Evolutionary conservation across 30 jellyfish, hydroid and myxozoan species (phyloP).

Genomic region (Aurelia coerulea): DNA sequence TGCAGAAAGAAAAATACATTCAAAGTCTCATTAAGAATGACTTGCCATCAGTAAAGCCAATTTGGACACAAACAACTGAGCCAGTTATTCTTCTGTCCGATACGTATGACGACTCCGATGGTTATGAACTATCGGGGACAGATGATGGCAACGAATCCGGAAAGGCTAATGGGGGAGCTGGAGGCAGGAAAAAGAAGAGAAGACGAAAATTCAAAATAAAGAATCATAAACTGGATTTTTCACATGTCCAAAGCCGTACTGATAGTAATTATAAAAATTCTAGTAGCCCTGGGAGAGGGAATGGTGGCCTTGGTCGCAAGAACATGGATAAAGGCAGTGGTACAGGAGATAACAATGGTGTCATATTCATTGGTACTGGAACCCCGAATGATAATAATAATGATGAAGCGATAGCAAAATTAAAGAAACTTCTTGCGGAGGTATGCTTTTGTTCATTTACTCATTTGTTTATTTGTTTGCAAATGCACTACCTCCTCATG

Average conservation of each 20-base stretch:
- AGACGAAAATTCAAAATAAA: constrained; percentile 30
- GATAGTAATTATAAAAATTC: constrained; percentile 32
- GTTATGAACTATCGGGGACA: too few relatives aligned
- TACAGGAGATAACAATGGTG: constrained; percentile 9
- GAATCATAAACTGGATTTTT: constrained; percentile 46
- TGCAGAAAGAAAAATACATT: constrained; percentile 46
- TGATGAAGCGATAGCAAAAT: constrained; percentile 26
- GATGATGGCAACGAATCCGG: constrained; percentile 17
- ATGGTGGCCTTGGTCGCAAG: neutral
- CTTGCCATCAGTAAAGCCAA: constrained; percentile 39
- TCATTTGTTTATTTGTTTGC: neutral
- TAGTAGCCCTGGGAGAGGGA: too few relatives aligned
- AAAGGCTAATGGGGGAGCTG: constrained; percentile 14
- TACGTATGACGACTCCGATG: constrained; percentile 11
- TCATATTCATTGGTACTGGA: constrained; percentile 8
- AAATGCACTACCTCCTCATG: neutral
- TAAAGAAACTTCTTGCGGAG: constrained; percentile 39
- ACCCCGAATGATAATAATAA: neutral
- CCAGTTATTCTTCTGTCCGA: constrained; percentile 53
- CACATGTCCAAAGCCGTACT: constrained; percentile 55
- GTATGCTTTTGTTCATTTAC: constrained; percentile 17
- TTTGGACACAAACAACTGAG: constrained; percentile 64
- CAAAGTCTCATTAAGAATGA: constrained; percentile 31
- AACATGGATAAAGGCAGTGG: neutral
- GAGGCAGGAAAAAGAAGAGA: constrained; percentile 7